Percentiles rank a stretch among this genome's conserved stretches.
Conservation (phyloP, 2,113 vertebrate genomes). For the Hylia prasina region DNA sequence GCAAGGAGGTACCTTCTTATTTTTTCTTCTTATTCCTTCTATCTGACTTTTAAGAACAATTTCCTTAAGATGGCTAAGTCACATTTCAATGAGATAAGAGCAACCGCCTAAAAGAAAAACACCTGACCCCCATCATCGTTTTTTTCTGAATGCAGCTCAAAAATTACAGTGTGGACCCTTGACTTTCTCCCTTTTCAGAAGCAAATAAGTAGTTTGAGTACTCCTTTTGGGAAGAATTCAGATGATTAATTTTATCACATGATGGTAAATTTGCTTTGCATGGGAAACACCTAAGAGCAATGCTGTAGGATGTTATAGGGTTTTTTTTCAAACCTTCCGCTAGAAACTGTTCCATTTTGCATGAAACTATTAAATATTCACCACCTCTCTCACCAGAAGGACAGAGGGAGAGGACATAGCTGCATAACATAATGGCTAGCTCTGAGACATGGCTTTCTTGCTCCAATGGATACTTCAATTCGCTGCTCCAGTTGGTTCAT, state of each 20-base stretch:
- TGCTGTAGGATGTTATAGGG: rapidly evolving
- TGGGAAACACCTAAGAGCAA: not conserved
- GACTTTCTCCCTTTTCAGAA: not conserved
- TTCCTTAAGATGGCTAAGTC: not conserved
- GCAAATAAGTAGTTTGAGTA: not conserved
- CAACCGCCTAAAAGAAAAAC: not conserved
- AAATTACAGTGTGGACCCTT: not conserved
- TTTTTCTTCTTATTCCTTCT: not conserved
- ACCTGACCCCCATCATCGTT: not conserved
- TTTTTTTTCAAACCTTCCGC: not conserved
- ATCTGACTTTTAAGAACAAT: not conserved
- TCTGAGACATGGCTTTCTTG: conserved; percentile 18
- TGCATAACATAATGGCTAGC: not conserved
- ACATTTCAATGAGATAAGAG: not conserved
- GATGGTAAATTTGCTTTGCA: not conserved
- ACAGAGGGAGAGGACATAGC: not conserved
- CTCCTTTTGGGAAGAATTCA: not conserved
- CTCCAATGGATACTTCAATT: conserved; percentile 25
- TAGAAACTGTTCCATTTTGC: conserved; percentile 10
- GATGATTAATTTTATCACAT: not conserved
- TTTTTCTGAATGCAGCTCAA: not conserved
- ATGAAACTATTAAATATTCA: conserved; percentile 50
- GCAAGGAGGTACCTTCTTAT: not conserved
- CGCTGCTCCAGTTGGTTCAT: conserved; percentile 39
- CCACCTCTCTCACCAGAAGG: not conserved